Evolutionary conservation across 2,113 vertebrate species (phyloP).

Genomic region (Serinus canaria): DNA sequence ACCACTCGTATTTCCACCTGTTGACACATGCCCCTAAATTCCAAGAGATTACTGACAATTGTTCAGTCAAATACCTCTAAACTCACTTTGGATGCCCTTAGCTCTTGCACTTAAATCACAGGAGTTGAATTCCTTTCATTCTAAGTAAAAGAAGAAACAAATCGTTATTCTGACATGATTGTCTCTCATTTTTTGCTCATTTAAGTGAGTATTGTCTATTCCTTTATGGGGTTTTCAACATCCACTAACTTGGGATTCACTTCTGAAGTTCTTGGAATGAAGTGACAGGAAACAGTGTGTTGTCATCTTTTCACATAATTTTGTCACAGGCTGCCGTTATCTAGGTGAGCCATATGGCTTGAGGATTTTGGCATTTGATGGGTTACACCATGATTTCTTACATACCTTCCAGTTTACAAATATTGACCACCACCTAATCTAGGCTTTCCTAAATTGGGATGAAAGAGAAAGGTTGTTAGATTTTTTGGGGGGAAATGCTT

Average conservation of each 20-base stretch:
- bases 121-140: neutral
- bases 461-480: neutral
- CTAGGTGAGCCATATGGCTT: neutral
- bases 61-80: neutral
- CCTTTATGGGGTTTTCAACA: neutral
- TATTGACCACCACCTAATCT: neutral
- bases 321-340: neutral
- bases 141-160: neutral
- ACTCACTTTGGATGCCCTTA: neutral
- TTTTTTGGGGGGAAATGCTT: neutral
- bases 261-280: neutral
- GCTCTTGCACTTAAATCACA: neutral
- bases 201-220: neutral
- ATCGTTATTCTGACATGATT: neutral
- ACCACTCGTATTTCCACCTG: neutral
- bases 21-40: neutral
- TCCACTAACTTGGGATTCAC: neutral
- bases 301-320: neutral
- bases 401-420: neutral
- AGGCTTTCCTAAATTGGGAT: neutral
- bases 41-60: neutral
- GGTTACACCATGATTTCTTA: neutral
- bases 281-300: neutral
- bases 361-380: neutral
- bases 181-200: neutral